Conservation (phyloP, 2,113 vertebrate genomes). For the Gnathonemus echidnorhynchus region DNA sequence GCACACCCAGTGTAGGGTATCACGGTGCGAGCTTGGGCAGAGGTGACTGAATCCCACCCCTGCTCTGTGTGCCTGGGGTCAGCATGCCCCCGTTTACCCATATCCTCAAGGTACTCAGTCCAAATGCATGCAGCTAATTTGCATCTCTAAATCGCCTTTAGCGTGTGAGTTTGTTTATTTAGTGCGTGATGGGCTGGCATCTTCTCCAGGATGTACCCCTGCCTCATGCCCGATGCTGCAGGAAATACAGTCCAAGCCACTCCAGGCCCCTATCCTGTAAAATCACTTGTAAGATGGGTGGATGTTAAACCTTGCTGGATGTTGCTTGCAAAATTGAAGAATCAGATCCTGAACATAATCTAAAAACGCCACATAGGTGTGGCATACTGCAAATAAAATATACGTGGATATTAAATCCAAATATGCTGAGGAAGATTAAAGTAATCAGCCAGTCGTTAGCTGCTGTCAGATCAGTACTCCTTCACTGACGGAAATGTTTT, state of each 20-base stretch:
- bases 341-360: background rate
- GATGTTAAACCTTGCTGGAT: background rate
- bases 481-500: background rate
- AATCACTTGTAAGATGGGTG: background rate
- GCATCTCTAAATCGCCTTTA: background rate
- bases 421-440: background rate
- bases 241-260: background rate
- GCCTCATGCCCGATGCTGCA: background rate
- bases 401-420: background rate
- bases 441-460: background rate
- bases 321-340: background rate
- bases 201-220: background rate
- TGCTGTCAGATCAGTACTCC: background rate
- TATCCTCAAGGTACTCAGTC: background rate
- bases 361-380: background rate
- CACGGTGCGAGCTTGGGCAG: background rate
- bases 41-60: background rate
- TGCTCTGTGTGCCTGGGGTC: background rate
- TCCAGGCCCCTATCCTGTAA: background rate
- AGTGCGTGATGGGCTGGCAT: background rate
- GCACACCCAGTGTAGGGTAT: background rate
- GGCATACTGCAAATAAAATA: background rate
- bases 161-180: background rate
- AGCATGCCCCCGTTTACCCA: background rate
- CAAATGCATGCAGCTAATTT: background rate